Evolutionary conservation across 2,888 invertebrate genomes (phyloP), one percentile per base, ranked within the genome.

Genomic region (Chrysodeixis includens): DNA sequence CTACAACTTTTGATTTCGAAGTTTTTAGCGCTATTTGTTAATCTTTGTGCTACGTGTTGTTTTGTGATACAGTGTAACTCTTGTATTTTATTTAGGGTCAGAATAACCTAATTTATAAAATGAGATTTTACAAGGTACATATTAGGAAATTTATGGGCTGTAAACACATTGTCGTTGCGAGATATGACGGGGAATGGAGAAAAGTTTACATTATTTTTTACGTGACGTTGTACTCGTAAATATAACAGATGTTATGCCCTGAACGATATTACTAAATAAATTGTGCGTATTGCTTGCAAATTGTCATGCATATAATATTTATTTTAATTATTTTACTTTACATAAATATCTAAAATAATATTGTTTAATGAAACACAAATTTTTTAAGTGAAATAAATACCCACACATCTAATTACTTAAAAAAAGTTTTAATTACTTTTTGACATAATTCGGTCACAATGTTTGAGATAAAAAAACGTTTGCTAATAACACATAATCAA

Each of bases 111-210:
- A 67, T 74, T 79, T 83, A 86, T 89, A 84, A 84, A 86, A 87
- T 88, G 86, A 87, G 86, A 88, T 88, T 91, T 90, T 87, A 88
- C 84, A 88, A 85, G 85, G 88, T 91, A 26, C 26, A 26, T 26
- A 91, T 91, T 91, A 90, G 85, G 85, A 88, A 88, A 88, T 90
- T 90, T 89, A 91, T 90, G 88, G 83, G 82, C 82, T 90, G 83
- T 92, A 90, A 92, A 91, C 89, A 88, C 86, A 84, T 86, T 88
- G 88, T 86, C 86, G 84, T 88, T 86, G 88, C 84, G 87, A 88
- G 77, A 79, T 79, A 79, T 69, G 86, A 87, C 84, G 84, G 76
- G 83, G 82, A 88, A 87, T 85, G 85, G 81, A 84, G 80, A 81
- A 83, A 83, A 79, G 53, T 74, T 71, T 74, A 66, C 66, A 69